Conservation (phyloP, 2,113 vertebrate species). For the Pteronura brasiliensis region DNA sequence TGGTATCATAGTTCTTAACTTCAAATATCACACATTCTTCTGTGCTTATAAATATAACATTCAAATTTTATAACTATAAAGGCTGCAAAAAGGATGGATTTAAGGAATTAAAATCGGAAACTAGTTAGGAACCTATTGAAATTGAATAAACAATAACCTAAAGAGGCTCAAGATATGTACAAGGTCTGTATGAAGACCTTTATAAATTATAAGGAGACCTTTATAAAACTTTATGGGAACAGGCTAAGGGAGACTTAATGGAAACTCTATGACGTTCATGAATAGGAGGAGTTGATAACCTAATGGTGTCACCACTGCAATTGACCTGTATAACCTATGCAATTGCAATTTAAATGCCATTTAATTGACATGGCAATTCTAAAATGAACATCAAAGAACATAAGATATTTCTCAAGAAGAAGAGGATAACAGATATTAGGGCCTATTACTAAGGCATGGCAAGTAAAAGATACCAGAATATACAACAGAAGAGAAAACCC, state of each 20-base stretch:
- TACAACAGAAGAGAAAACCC: not conserved
- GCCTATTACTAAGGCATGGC: not conserved
- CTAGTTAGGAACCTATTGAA: not conserved
- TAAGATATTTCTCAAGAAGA: not conserved
- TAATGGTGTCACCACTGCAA: not conserved
- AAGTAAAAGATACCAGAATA: not conserved
- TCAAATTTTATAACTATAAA: not conserved
- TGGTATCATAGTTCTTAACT: not conserved
- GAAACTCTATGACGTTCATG: not conserved
- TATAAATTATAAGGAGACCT: not conserved
- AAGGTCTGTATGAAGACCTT: not conserved
- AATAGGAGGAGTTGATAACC: not conserved
- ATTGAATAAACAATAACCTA: not conserved
- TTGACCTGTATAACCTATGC: not conserved
- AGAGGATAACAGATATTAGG: not conserved
- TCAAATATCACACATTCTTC: not conserved
- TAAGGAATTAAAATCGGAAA: not conserved
- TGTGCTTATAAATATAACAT: not conserved
- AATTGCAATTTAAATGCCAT: not conserved
- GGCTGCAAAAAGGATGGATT: not conserved
- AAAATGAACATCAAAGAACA: not conserved
- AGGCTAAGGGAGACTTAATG: not conserved
- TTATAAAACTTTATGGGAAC: not conserved
- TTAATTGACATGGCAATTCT: not conserved
- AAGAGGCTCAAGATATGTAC: not conserved